phyloP scores from a whole-genome alignment of 1,140 invertebrate genomes.

The Cotesia glomerata region DNA sequence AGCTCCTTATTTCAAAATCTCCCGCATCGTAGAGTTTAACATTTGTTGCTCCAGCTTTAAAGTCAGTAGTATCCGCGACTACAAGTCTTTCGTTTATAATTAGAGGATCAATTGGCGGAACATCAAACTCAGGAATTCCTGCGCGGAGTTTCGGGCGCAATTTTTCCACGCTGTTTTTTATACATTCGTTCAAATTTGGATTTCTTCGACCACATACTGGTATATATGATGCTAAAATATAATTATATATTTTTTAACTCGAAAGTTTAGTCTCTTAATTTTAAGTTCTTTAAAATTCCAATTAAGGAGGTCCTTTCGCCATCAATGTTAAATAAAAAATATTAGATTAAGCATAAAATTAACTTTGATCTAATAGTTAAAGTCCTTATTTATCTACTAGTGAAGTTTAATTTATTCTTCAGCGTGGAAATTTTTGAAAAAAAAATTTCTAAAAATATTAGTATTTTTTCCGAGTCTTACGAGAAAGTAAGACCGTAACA shows the following conservation, averaged over 20 bases:
- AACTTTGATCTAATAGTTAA: too few relatives aligned
- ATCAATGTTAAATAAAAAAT: too few relatives aligned
- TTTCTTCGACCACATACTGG: slow-evolving; percentile 70
- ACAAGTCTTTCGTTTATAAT: slow-evolving; percentile 58
- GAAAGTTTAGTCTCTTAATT: too few relatives aligned
- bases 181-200: slow-evolving; percentile 67
- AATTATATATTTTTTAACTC: slow-evolving; percentile 23
- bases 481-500: too few relatives aligned
- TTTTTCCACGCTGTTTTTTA: slow-evolving; percentile 62
- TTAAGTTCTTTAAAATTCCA: too few relatives aligned
- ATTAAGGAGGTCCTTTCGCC: too few relatives aligned
- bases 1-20: slow-evolving; percentile 59
- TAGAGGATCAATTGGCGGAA: slow-evolving; percentile 70
- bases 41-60: slow-evolving; percentile 62
- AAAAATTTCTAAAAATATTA: too few relatives aligned
- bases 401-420: too few relatives aligned
- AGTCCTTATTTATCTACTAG: too few relatives aligned
- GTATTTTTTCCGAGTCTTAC: too few relatives aligned
- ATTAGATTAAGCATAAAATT: too few relatives aligned
- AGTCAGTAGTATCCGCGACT: slow-evolving; percentile 50
- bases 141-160: slow-evolving; percentile 61
- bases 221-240: slow-evolving; percentile 69
- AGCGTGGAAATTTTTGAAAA: too few relatives aligned
- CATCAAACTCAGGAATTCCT: slow-evolving; percentile 71
- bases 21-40: slow-evolving; percentile 63